Percentiles rank a stretch among this genome's conserved stretches.
Evolutionary conservation across 2,797 vertebrate genomes (phyloP).

Genomic region (Hydrolagus colliei): DNA sequence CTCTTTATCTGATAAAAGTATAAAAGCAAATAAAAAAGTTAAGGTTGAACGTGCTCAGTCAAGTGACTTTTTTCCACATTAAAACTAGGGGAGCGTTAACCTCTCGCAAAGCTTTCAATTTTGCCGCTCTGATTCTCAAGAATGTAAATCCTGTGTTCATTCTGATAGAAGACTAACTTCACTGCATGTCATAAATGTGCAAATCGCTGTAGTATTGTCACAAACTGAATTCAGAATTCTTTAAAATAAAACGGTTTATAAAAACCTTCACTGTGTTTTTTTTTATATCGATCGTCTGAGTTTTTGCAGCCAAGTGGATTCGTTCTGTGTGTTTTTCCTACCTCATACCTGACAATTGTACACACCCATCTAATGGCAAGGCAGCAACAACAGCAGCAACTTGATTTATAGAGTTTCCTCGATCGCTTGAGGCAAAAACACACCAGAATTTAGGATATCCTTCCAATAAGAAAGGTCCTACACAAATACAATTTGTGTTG

Average conservation of each 20-base stretch:
- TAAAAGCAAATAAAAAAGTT: background rate
- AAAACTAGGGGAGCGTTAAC: constrained; percentile 13
- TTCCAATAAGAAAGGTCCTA: too few species aligned
- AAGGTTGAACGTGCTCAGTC: constrained; percentile 25
- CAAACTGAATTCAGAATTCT: constrained; percentile 26
- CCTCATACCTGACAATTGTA: too few species aligned
- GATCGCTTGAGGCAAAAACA: too few species aligned
- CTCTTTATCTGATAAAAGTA: background rate
- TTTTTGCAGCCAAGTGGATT: background rate
- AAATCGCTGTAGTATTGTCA: constrained; percentile 31
- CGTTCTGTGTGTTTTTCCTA: too few species aligned
- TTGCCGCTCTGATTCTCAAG: constrained; percentile 24
- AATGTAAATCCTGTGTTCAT: constrained; percentile 29
- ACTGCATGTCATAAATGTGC: constrained; percentile 32
- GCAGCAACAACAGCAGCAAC: too few species aligned
- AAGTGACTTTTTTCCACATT: constrained; percentile 17
- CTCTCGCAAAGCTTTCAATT: constrained; percentile 29
- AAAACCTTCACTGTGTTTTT: constrained; percentile 22
- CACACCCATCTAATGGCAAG: too few species aligned
- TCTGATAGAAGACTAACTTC: constrained; percentile 28
- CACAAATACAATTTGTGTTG: too few species aligned
- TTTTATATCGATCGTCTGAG: background rate
- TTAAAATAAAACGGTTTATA: constrained; percentile 32
- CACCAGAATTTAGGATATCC: too few species aligned
- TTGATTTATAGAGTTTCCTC: too few species aligned